Conservation (phyloP, 2,888 invertebrate species). For the Coelogynopora nodosa region DNA sequence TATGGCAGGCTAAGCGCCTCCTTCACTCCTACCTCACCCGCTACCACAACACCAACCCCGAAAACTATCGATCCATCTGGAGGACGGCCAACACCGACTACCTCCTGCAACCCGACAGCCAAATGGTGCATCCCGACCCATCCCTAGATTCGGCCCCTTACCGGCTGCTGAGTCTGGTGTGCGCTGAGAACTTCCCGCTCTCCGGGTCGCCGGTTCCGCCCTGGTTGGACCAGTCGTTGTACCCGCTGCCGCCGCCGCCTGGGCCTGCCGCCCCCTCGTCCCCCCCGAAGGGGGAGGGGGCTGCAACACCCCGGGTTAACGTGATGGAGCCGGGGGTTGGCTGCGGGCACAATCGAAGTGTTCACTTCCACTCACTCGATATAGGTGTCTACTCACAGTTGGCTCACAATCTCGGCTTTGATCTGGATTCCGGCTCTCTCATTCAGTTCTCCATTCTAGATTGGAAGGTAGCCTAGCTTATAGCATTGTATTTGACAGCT, state of each 20-base stretch:
- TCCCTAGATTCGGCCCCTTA: not conserved
- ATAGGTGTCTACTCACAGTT: not conserved
- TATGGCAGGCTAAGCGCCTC: not conserved
- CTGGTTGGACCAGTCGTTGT: not conserved
- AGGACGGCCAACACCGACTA: no score
- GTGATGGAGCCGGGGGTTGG: not conserved
- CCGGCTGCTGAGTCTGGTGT: not conserved
- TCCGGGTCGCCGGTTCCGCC: not conserved
- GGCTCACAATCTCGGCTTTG: not conserved
- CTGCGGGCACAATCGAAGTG: not conserved
- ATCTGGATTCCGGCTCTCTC: not conserved
- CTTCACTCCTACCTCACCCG: not conserved
- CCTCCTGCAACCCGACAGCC: not conserved
- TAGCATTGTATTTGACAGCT: not conserved
- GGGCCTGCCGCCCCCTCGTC: not conserved
- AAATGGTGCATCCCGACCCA: not conserved
- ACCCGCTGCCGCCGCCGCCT: not conserved
- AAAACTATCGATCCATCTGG: no score
- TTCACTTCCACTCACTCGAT: not conserved
- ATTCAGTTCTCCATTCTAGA: not conserved
- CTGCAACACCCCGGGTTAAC: no score
- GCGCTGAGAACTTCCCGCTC: not conserved
- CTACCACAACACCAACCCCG: not conserved
- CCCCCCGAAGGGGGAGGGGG: not conserved
- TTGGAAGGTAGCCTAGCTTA: not conserved